A percentile compares a stretch with the other conserved stretches of the same genome.
phyloP scores from a whole-genome alignment of 2,888 invertebrate species.

The Perizoma flavofasciatum region DNA sequence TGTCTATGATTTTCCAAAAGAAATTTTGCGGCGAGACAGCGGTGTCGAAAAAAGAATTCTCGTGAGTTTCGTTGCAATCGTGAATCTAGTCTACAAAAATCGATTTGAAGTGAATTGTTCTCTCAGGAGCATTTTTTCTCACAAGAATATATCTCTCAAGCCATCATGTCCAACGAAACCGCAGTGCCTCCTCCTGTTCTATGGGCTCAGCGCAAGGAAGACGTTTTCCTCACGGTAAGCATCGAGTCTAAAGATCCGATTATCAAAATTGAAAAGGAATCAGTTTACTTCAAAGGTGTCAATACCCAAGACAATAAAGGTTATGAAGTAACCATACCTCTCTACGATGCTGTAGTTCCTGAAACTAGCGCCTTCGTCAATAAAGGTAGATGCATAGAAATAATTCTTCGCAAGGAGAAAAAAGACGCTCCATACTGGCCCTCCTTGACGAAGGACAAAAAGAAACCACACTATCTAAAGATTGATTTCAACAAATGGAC shows the following conservation, averaged over 20 bases:
- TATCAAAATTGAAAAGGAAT: conserved; percentile 89
- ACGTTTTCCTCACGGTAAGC: conserved; percentile 94
- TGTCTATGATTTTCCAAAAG: conserved; percentile 30
- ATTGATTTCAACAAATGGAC: conserved; percentile 99
- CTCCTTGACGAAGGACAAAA: conserved; percentile 92
- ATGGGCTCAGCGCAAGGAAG: conserved; percentile 96
- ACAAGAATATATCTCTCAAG: conserved; percentile 21
- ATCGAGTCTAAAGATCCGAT: conserved; percentile 94
- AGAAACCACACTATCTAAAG: conserved; percentile 97
- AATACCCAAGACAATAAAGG: conserved; percentile 93
- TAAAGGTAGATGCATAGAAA: conserved; percentile 90
- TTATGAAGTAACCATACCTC: conserved; percentile 94
- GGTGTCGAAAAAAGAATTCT: conserved; percentile 22
- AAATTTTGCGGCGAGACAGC: conserved; percentile 36
- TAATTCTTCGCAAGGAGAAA: conserved; percentile 88
- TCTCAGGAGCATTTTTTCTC: conserved; percentile 6
- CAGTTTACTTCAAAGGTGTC: conserved; percentile 92
- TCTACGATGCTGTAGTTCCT: conserved; percentile 92
- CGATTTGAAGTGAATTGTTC: conserved; percentile 10
- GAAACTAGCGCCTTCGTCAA: conserved; percentile 89
- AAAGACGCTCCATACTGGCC: conserved; percentile 94
- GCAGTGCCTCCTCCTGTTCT: conserved; percentile 90
- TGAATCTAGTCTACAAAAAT: conserved; percentile 28
- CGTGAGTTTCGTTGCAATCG: conserved; percentile 28
- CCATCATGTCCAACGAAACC: conserved; percentile 77